These are phyloP conservation scores for Drosophila mojavensis DNA, from an alignment of 1,140 invertebrate genomes.

Conservation along the genomic window DNA sequence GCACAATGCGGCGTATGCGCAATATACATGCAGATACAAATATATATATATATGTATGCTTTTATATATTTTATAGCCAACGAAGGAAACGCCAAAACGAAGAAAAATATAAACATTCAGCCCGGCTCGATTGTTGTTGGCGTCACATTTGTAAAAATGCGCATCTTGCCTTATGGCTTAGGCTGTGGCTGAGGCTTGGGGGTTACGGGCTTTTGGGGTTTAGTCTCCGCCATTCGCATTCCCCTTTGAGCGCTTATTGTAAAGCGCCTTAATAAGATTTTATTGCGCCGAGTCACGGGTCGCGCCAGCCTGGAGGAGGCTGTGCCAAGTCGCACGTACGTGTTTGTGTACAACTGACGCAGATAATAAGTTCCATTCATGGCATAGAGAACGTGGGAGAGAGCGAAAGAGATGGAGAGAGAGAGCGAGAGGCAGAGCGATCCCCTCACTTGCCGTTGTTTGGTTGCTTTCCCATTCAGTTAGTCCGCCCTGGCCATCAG, in stretches of 20 bases:
- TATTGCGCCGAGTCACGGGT: constrained; percentile 66
- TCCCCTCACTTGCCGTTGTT: constrained; percentile 24
- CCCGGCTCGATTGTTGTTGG: constrained; percentile 2
- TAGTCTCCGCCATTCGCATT: not conserved
- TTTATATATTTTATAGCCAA: constrained; percentile 66
- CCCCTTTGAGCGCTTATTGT: constrained; percentile 53
- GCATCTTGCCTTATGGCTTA: constrained; percentile 7
- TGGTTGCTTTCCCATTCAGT: not conserved
- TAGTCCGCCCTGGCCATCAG: not conserved
- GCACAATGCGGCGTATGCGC: constrained; percentile 71
- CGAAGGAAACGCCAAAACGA: constrained; percentile 6
- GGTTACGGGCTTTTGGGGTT: too few species aligned
- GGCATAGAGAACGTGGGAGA: not conserved
- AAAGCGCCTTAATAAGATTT: constrained; percentile 80
- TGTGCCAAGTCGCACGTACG: constrained; percentile 32
- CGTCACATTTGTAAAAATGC: constrained; percentile 35
- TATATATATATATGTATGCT: constrained; percentile 6
- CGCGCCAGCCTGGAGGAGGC: constrained; percentile 7
- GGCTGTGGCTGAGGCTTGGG: too few species aligned
- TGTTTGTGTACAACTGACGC: constrained; percentile 66
- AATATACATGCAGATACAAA: constrained; percentile 45
- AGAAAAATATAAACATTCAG: constrained; percentile 48
- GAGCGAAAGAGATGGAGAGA: too few species aligned
- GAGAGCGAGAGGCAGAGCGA: too few species aligned
- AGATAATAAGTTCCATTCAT: constrained; percentile 68